Base-by-base conservation (phyloP, 2,797 vertebrate species). In the Sebastes baramenuke region DNA sequence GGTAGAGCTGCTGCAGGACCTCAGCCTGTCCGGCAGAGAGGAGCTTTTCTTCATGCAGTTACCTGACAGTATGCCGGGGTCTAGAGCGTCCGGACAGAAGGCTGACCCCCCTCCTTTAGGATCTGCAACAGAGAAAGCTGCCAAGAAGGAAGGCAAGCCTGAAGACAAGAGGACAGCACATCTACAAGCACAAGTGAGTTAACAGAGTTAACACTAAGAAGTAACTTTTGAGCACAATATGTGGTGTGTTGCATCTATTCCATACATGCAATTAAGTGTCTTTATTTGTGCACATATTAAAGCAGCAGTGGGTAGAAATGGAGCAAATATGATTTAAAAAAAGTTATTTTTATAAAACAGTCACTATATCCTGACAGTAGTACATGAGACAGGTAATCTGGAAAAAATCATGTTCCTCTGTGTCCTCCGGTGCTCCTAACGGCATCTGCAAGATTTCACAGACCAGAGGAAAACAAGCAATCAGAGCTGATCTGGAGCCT, bases 11-110 rank as follows among this genome's bases (percentile, higher is more conserved):
- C 93, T 96, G 80, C 91, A 90, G 71, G 91, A 93, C 16, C 91
- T 96, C 61, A 88, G 88, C 34, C 60, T 96, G 29, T 94, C 95
- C 0, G 92, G 92, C 24, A 77, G 73, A 55, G 94, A 96, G 42
- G 94, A 96, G 82, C 91, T 96, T 34, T 92, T 96, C 74, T 95
- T 96, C 82, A 95, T 96, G 84, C 96, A 96, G 89, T 81, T 96
- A 27, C 96, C 96, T 1, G 96, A 96, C 85, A 94, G 92, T 18
- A 89, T 96, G 82, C 96, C 95, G 0, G 86, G 84, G 2, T 38
- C 36, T 54, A 85, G 75, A 32, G 61, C 20, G 0, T 69, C 86
- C 20, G 76, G 22, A 29, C 64, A 18, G 27, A 89, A 84, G 42
- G 29, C 10, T 0, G 34, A 77, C 5, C 5, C n/a, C 1, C 3